phyloP scores from a whole-genome alignment of 1,140 invertebrate species.

The Parasteatoda tepidariorum region DNA sequence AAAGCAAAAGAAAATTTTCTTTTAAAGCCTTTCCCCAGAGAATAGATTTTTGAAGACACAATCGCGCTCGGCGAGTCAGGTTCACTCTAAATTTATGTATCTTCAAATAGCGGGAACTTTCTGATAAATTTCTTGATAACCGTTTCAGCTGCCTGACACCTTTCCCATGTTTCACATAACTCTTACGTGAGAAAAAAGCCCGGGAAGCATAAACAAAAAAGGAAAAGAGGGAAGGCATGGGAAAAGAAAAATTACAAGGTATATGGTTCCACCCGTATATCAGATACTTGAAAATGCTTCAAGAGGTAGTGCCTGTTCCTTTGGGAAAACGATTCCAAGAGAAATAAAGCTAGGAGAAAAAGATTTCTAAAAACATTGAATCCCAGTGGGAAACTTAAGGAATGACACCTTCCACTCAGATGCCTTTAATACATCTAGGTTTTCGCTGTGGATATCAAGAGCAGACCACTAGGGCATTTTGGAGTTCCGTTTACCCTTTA shows the following conservation, averaged over 20 bases:
- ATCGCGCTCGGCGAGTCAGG: not conserved
- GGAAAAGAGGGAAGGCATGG: not conserved
- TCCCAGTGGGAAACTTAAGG: conserved; percentile 23
- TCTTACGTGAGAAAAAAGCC: not conserved
- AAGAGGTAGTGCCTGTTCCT: not conserved
- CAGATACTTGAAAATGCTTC: conserved; percentile 33
- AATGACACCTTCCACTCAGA: conserved; percentile 31
- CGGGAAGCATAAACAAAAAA: conserved; percentile 20
- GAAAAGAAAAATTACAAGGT: conserved; percentile 3
- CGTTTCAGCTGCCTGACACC: conserved; percentile 25
- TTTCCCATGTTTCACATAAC: not conserved
- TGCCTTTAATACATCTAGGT: conserved; percentile 24
- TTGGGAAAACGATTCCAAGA: conserved; percentile 11
- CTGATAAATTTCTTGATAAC: conserved; percentile 41
- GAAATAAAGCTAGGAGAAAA: conserved; percentile 31
- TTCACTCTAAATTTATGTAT: conserved; percentile 30
- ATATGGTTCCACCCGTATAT: not conserved
- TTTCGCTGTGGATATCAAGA: conserved; percentile 30
- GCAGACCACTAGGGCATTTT: conserved; percentile 29
- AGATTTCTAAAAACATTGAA: conserved; percentile 19
- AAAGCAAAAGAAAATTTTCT: not conserved
- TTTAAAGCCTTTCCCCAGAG: not conserved
- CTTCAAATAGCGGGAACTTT: not conserved
- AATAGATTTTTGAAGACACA: not conserved
- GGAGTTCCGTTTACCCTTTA: conserved; percentile 32